Evolutionary conservation across 2,113 vertebrate genomes (phyloP), one percentile per base, ranked within the genome.

Genomic region (Hippocampus mohnikei): DNA sequence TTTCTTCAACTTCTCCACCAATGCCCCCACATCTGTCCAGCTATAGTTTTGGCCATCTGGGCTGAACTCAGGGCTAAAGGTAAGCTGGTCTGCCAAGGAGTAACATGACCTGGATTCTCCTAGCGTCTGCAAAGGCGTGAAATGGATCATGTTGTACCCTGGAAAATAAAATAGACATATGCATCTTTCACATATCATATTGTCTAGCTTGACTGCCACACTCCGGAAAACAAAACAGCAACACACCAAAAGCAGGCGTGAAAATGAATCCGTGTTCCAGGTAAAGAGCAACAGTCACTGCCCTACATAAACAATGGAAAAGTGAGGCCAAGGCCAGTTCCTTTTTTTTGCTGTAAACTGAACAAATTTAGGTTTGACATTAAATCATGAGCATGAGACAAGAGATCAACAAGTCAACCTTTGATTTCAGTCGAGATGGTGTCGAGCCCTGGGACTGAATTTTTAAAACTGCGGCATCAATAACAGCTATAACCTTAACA

Each of bases 101-200:
- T 91, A 91, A 66, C 89, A 89, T 59, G 89, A 91, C 61, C 88
- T 75, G 48, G 89, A 91, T 76, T 77, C 81, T 70, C 89, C 89
- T 0, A 91, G 79, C 13, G 88, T 91, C 85, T 91, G 89, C 37
- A 91, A 80, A 1, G 89, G 89, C 0, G 89, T 91, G 52, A 91
- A 76, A 80, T 91, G 89, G 75, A 88, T 20, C 86, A 86, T 87
- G 77, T 75, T 89, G 85, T 87, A 88, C 1, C 83, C 84, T 90
- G 50, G 23, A 37, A 53, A 48, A 62, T 3, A 37, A 63, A 59
- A 62, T 21, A 5, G 33, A 74, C 42, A 71, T 21, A 16, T 2
- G 12, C 6, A 71, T 58, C 27, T 3, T 2, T 42, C 0, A 41
- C 1, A 68, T 40, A 59, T 2, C 0, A 15, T 5, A 44, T 44